phyloP scores from a whole-genome alignment of 2,888 invertebrate genomes.

The Venusia cambrica region DNA sequence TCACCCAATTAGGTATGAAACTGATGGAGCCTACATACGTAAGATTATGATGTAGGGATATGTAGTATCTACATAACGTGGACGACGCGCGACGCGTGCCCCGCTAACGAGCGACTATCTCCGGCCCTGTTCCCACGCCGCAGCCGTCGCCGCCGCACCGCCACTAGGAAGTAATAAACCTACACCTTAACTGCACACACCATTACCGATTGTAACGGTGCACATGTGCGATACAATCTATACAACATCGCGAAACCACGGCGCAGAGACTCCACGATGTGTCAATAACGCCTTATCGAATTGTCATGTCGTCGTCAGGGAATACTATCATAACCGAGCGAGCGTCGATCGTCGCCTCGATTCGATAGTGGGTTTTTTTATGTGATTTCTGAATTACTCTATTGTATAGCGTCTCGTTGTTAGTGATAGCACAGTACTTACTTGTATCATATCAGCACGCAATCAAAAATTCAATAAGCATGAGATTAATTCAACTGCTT shows the following conservation, averaged over 20 bases:
- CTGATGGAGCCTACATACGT: no score
- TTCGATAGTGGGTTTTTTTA: constrained; percentile 28
- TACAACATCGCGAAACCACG: constrained; percentile 40
- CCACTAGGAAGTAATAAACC: constrained; percentile 76
- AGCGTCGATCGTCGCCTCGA: no score
- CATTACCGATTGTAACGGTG: constrained; percentile 76
- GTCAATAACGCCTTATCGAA: constrained; percentile 72
- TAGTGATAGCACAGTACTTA: constrained; percentile 20
- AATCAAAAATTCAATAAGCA: no score
- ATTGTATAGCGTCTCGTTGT: constrained; percentile 20
- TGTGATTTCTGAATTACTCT: constrained; percentile 25
- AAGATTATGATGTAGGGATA: constrained; percentile 10
- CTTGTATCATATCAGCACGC: no score
- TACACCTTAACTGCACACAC: constrained; percentile 76
- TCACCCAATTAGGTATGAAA: no score
- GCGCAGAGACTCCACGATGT: constrained; percentile 37
- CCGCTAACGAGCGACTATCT: constrained; percentile 73
- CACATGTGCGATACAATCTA: constrained; percentile 64
- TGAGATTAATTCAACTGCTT: no score
- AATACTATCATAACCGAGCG: constrained; percentile 37
- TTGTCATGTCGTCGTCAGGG: constrained; percentile 46
- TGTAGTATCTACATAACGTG: no score
- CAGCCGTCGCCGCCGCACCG: constrained; percentile 57
- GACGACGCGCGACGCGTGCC: constrained; percentile 50
- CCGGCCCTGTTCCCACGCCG: constrained; percentile 70